phyloP scores from a whole-genome alignment of 2,113 vertebrate species.

The Coregonus clupeaformis region DNA sequence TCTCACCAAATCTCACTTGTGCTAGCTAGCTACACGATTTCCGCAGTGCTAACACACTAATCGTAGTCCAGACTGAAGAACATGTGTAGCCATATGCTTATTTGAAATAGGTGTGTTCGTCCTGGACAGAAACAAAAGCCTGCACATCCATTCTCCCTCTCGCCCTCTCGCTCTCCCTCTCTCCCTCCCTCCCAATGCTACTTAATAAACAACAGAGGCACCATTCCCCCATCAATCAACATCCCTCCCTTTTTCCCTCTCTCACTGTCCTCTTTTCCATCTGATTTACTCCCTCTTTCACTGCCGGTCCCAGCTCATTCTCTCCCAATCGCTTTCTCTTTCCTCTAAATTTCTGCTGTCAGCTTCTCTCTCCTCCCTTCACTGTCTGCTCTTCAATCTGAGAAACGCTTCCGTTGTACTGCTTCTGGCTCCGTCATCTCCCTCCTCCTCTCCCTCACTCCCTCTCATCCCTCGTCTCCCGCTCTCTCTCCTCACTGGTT shows the following conservation, averaged over 20 bases:
- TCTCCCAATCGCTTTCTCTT: slow-evolving; percentile 28
- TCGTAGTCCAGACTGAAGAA: too few relatives aligned
- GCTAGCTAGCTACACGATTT: too few relatives aligned
- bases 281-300: slow-evolving; percentile 54
- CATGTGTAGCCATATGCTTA: too few relatives aligned
- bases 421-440: background rate
- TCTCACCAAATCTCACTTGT: too few relatives aligned
- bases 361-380: slow-evolving; percentile 41
- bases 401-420: slow-evolving; percentile 36
- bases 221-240: slow-evolving; percentile 37
- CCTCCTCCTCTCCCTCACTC: slow-evolving; percentile 8
- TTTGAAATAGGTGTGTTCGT: too few relatives aligned
- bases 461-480: background rate
- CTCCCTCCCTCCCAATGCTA: slow-evolving; percentile 34
- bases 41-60: too few relatives aligned
- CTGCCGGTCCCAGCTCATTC: slow-evolving; percentile 40
- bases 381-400: slow-evolving; percentile 38
- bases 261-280: slow-evolving; percentile 28
- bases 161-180: background rate
- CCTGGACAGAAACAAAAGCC: too few relatives aligned
- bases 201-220: slow-evolving; percentile 65
- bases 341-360: slow-evolving; percentile 61
- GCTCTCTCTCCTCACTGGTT: background rate
- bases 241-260: background rate
- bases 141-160: too few relatives aligned